These are phyloP conservation scores for Geopemphigus sp. DNA, from an alignment of 1,140 invertebrate genomes.

Conservation along the genomic window DNA sequence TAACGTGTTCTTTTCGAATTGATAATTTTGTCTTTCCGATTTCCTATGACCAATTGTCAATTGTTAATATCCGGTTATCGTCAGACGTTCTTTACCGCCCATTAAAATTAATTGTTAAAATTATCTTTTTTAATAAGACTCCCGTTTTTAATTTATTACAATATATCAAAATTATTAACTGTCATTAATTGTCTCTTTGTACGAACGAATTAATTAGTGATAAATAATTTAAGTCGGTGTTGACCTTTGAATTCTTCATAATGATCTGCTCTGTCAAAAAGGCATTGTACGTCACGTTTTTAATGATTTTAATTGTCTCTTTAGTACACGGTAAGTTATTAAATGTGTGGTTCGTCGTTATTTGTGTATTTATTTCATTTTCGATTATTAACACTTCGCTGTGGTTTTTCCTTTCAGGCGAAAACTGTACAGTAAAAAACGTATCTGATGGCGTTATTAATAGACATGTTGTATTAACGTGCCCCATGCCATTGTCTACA, in stretches of 20 bases:
- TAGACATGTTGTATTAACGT: background rate
- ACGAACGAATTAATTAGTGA: background rate
- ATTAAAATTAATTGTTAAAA: conserved; percentile 4
- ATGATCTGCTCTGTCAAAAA: background rate
- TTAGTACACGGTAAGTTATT: conserved; percentile 8
- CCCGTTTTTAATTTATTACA: background rate
- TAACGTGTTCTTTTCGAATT: no score
- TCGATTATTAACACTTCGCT: background rate
- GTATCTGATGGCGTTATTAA: background rate
- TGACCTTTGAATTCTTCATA: background rate
- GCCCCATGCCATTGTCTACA: background rate
- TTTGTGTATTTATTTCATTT: background rate
- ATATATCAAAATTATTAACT: background rate
- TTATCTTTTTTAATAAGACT: background rate
- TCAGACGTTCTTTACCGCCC: no score
- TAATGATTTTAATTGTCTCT: background rate
- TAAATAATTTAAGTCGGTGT: background rate
- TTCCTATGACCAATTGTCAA: no score
- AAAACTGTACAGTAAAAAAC: conserved; percentile 33
- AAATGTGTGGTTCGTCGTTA: no score
- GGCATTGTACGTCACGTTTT: background rate
- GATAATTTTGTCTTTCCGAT: no score
- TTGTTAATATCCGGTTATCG: no score
- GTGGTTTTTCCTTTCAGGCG: background rate
- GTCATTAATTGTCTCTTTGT: background rate